These are phyloP conservation scores for Catostomus latipinnis DNA, from an alignment of 2,797 vertebrate species.

Conservation along the genomic window DNA sequence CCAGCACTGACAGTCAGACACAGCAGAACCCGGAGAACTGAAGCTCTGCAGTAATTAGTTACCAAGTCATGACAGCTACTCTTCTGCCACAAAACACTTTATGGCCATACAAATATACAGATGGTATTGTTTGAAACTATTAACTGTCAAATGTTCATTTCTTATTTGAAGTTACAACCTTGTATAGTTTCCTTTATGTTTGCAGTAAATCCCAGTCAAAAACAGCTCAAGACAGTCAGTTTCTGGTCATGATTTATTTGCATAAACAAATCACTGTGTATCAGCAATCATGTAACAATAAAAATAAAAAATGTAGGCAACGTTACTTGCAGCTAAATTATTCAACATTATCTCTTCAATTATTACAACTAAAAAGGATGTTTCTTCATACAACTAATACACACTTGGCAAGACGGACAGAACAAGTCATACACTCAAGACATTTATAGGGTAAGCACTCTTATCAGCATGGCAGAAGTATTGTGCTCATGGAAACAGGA, in stretches of 20 bases:
- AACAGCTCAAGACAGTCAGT: neutral
- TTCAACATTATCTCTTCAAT: slow-evolving; percentile 63
- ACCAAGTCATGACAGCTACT: neutral
- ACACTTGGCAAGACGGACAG: slow-evolving; percentile 64
- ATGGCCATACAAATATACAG: neutral
- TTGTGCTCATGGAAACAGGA: slow-evolving; percentile 71
- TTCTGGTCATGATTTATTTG: slow-evolving; percentile 80
- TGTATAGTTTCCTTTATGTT: neutral
- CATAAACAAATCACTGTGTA: slow-evolving; percentile 80
- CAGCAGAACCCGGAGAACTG: slow-evolving; percentile 11
- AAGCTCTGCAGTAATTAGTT: neutral
- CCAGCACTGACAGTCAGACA: slow-evolving; percentile 59
- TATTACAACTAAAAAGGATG: slow-evolving; percentile 58
- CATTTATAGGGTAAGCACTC: slow-evolving; percentile 62
- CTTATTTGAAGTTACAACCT: too few relatives aligned
- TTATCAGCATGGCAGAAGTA: slow-evolving; percentile 73
- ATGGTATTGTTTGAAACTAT: too few relatives aligned
- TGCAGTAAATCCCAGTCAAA: slow-evolving; percentile 24
- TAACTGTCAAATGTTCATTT: neutral
- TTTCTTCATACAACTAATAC: slow-evolving; percentile 61
- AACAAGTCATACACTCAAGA: slow-evolving; percentile 37
- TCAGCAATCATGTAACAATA: slow-evolving; percentile 70
- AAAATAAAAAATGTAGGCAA: slow-evolving; percentile 43
- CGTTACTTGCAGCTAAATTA: slow-evolving; percentile 68
- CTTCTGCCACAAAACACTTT: neutral